phyloP scores from a whole-genome alignment of 2,888 invertebrate species.

The Ormia ochracea region DNA sequence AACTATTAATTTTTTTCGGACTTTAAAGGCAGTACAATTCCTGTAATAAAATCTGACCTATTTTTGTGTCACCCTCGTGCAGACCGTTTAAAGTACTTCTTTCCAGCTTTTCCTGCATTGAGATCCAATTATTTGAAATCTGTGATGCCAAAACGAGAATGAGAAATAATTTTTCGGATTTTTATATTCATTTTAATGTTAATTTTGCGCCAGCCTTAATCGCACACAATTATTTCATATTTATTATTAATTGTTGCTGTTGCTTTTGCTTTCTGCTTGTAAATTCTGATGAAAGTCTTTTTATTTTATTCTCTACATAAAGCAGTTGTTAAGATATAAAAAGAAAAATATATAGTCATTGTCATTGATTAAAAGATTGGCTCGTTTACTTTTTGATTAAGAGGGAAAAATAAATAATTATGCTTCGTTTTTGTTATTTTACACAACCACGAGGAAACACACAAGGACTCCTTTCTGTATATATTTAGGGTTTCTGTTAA shows the following conservation, averaged over 20 bases:
- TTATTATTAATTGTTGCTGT: not conserved
- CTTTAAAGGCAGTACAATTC: too few species aligned
- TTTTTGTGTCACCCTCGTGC: not conserved
- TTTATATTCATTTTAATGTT: not conserved
- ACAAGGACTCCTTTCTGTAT: conserved; percentile 8
- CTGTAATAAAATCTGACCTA: not conserved
- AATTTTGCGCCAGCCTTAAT: not conserved
- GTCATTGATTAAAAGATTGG: conserved; percentile 59
- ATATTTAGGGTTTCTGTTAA: conserved; percentile 5
- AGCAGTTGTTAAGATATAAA: conserved; percentile 15
- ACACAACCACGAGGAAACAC: not conserved
- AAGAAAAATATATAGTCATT: not conserved
- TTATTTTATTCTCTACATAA: conserved; percentile 5
- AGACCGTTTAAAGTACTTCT: not conserved
- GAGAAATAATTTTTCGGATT: not conserved
- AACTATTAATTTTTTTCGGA: too few species aligned
- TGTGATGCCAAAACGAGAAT: not conserved
- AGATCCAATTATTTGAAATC: too few species aligned
- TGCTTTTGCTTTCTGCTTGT: not conserved
- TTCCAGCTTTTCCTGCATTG: not conserved
- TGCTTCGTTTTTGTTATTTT: conserved; percentile 18
- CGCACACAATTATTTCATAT: not conserved
- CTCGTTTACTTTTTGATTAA: conserved; percentile 46
- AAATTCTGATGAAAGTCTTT: not conserved
- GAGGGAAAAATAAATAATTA: conserved; percentile 56